Evolutionary conservation across 2,797 vertebrate genomes (phyloP).

Genomic region (Lophotriccus pileatus): DNA sequence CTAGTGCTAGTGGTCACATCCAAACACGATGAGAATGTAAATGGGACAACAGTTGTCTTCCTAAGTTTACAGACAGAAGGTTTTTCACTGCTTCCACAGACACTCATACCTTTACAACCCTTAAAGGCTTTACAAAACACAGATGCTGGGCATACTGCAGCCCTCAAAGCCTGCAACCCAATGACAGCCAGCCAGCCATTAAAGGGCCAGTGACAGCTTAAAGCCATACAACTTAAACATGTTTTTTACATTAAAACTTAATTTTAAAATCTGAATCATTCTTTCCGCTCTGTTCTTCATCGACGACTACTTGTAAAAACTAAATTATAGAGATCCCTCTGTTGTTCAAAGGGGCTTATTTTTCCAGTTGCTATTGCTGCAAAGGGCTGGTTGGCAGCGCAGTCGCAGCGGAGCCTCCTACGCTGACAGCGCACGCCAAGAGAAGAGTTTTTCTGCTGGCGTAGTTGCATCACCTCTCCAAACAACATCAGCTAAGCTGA

Average conservation of each 20-base stretch:
- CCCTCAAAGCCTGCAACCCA: background rate
- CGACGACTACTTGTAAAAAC: background rate
- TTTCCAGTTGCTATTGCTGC: background rate
- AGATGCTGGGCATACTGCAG: background rate
- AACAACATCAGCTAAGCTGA: background rate
- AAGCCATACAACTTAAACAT: background rate
- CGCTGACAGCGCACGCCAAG: background rate
- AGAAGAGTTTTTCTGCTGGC: conserved; percentile 14
- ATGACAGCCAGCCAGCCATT: background rate
- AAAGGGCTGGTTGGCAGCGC: background rate
- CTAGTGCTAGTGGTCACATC: background rate
- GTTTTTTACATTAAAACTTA: background rate
- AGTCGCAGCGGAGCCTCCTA: background rate
- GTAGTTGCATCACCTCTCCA: background rate
- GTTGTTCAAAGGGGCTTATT: background rate
- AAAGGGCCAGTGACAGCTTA: background rate
- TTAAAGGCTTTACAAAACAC: background rate
- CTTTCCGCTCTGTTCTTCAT: background rate
- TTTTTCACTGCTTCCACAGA: background rate
- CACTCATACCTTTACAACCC: background rate
- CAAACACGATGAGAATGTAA: background rate
- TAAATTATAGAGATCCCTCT: background rate
- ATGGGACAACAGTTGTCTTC: background rate
- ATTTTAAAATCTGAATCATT: background rate
- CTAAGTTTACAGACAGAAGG: background rate